Conservation (phyloP, 2,113 vertebrate genomes). For the Asarcornis scutulata region DNA sequence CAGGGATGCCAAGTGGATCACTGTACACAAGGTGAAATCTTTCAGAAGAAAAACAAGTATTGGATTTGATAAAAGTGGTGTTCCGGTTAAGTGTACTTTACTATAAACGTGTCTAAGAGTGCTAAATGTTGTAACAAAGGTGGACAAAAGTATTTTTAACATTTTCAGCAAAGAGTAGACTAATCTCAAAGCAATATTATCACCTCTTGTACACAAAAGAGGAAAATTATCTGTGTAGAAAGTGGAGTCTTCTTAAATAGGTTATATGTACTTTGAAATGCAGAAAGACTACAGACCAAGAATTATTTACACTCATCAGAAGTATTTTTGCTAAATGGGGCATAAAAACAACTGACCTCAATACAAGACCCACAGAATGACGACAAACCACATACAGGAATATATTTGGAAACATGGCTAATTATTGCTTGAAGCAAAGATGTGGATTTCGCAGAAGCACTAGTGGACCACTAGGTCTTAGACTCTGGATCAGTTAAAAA, state of each 20-base stretch:
- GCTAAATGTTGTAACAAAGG: not conserved
- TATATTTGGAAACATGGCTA: constrained; percentile 12
- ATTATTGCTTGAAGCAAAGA: constrained; percentile 47
- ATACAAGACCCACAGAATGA: constrained; percentile 31
- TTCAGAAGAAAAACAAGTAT: not conserved
- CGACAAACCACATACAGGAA: not conserved
- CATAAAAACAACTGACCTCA: constrained; percentile 44
- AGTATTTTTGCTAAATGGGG: constrained; percentile 43
- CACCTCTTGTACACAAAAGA: not conserved
- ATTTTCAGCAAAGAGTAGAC: not conserved
- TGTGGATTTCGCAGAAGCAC: not conserved
- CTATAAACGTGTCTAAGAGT: not conserved
- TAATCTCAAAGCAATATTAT: not conserved
- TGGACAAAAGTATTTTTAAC: not conserved
- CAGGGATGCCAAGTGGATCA: not conserved
- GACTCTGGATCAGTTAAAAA: not conserved
- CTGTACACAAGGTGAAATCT: not conserved
- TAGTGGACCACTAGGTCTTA: not conserved
- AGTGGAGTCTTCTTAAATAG: constrained; percentile 11
- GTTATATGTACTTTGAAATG: constrained; percentile 5
- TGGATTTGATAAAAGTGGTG: not conserved
- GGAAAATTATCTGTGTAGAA: not conserved
- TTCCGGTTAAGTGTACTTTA: not conserved
- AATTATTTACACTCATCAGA: constrained; percentile 38
- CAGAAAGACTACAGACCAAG: constrained; percentile 24